Conservation (phyloP, 2,797 vertebrate species). For the Phalanger gymnotis region DNA sequence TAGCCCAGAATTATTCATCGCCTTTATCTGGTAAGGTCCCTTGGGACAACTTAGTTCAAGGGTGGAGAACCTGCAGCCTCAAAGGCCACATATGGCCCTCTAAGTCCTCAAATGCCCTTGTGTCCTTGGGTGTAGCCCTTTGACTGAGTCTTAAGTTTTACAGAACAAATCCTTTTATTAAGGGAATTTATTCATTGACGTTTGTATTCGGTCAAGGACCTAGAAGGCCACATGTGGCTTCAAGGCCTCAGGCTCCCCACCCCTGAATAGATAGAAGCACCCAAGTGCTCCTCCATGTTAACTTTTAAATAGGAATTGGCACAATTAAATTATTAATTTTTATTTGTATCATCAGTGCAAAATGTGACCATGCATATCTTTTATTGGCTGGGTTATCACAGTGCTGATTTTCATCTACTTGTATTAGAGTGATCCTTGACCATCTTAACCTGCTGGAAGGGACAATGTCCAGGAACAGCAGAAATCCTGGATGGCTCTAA, state of each 20-base stretch:
- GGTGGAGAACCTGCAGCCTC: no score
- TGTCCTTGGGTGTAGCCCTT: no score
- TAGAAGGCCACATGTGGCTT: no score
- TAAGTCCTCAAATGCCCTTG: no score
- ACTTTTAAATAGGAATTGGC: not conserved
- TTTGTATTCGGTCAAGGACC: no score
- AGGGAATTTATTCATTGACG: no score
- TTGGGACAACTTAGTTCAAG: not conserved
- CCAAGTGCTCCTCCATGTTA: not conserved
- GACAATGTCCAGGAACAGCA: not conserved
- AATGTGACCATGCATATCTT: not conserved
- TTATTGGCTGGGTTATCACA: not conserved
- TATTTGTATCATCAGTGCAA: not conserved
- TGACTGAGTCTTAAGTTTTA: no score
- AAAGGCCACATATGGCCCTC: no score
- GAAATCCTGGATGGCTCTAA: not conserved
- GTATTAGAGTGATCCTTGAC: not conserved
- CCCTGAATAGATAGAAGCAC: not conserved
- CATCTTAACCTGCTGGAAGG: not conserved
- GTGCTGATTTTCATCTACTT: not conserved
- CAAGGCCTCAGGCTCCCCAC: no score
- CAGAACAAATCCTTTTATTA: no score
- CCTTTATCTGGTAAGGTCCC: not conserved
- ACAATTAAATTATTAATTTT: not conserved
- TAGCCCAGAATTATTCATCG: conserved; percentile 3